These are phyloP conservation scores for Cepaea hortensis DNA, from an alignment of 2,888 invertebrate species.

Conservation along the genomic window DNA sequence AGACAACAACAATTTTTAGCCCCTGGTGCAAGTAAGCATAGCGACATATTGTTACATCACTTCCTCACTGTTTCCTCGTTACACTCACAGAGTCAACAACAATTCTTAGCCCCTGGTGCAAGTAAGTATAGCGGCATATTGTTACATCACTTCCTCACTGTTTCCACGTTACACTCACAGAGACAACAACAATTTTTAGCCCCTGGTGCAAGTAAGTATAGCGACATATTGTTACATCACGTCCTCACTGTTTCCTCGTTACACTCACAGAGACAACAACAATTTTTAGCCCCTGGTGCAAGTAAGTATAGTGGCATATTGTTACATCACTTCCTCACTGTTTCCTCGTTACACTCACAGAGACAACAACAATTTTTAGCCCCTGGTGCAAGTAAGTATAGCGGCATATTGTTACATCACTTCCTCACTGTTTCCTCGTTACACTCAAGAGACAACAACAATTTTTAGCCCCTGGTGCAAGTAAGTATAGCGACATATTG, in stretches of 20 bases:
- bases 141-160: not conserved
- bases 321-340: not conserved
- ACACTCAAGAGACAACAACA: not conserved
- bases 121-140: conserved; percentile 37
- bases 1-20: not conserved
- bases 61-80: no score
- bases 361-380: not conserved
- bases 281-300: conserved; percentile 49
- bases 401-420: not conserved
- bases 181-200: not conserved
- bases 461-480: conserved; percentile 51
- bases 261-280: conserved; percentile 12
- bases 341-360: no score
- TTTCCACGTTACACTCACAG: no score
- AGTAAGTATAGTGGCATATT: conserved; percentile 38
- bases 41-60: not conserved
- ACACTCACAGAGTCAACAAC: conserved; percentile 11
- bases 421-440: no score
- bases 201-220: conserved; percentile 53
- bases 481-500: conserved; percentile 28
- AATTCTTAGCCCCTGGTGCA: conserved; percentile 49
- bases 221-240: not conserved
- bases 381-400: conserved; percentile 53
- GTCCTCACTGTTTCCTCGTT: no score
- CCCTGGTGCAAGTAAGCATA: conserved; percentile 53